phyloP scores from a whole-genome alignment of 2,113 vertebrate species.

The Sus scrofa region DNA sequence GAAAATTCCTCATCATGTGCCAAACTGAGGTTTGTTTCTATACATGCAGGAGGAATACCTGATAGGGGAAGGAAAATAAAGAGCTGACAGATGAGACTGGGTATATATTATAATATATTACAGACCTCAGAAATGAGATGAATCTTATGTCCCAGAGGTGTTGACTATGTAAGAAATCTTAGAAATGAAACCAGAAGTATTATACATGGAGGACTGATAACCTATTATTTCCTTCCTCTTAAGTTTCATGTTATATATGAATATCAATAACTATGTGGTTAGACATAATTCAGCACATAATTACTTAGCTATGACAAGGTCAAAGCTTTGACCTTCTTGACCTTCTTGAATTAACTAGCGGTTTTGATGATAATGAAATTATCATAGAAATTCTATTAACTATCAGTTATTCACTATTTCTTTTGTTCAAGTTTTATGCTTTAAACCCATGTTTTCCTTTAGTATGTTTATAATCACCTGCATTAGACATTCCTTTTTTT shows the following conservation, averaged over 20 bases:
- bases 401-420: not conserved
- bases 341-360: not conserved
- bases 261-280: not conserved
- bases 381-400: not conserved
- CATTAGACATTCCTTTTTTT: not conserved
- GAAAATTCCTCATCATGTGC: not conserved
- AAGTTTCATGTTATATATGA: not conserved
- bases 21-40: not conserved
- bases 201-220: not conserved
- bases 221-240: not conserved
- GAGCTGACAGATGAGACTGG: not conserved
- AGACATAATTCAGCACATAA: not conserved
- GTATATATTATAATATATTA: not conserved
- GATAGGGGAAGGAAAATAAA: not conserved
- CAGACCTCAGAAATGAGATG: not conserved
- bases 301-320: not conserved
- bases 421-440: too few species aligned
- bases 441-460: not conserved
- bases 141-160: not conserved
- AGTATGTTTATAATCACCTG: not conserved
- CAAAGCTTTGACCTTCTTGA: not conserved
- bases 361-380: not conserved
- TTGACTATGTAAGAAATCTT: not conserved
- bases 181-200: not conserved
- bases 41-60: not conserved